These are phyloP conservation scores for Germaria angustata DNA, from an alignment of 2,888 invertebrate species.

Conservation along the genomic window DNA sequence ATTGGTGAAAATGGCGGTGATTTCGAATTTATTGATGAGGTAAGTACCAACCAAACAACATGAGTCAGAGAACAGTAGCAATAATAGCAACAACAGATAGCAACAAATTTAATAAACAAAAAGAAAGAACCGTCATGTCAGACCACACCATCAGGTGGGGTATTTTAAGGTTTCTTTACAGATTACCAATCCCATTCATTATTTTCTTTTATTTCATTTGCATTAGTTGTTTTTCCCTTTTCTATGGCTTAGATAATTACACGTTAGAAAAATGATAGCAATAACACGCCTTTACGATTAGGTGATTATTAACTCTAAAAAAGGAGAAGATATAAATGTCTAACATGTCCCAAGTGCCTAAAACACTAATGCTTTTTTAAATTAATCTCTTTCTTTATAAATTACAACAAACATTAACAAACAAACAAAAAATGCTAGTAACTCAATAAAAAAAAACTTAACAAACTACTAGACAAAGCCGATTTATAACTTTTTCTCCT, in stretches of 20 bases:
- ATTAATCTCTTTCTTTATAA: conserved; percentile 56
- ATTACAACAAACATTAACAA: conserved; percentile 29
- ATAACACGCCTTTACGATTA: conserved; percentile 57
- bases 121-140: neutral
- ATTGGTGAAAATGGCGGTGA: conserved; percentile 86
- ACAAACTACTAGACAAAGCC: conserved; percentile 58
- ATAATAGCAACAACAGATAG: neutral
- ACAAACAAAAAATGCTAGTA: neutral
- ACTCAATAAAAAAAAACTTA: conserved; percentile 28
- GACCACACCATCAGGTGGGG: no score
- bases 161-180: conserved; percentile 55
- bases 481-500: conserved; percentile 52
- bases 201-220: conserved; percentile 1
- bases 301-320: conserved; percentile 35
- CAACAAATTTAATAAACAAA: neutral
- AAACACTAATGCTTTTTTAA: conserved; percentile 34
- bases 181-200: conserved; percentile 30
- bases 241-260: conserved; percentile 8
- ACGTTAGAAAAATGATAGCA: conserved; percentile 31
- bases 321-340: conserved; percentile 15
- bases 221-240: conserved; percentile 5
- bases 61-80: conserved; percentile 11
- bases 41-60: conserved; percentile 77
- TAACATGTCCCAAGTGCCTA: conserved; percentile 44
- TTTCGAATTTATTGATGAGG: conserved; percentile 90